phyloP scores from a whole-genome alignment of 2,888 invertebrate genomes.

The Drosophila barbarae region DNA sequence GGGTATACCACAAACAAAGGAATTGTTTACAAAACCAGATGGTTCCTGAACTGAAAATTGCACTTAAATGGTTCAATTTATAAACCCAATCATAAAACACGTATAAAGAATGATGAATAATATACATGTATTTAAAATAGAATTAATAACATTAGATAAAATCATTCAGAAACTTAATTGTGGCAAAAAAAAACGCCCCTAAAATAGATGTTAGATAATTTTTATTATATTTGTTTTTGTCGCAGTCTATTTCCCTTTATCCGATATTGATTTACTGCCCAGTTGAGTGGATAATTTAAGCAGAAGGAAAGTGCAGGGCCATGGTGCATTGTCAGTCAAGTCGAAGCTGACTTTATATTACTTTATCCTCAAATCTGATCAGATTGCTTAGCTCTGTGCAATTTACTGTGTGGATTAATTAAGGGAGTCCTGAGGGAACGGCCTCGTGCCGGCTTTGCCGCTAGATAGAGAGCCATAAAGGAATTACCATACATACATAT shows the following conservation, averaged over 20 bases:
- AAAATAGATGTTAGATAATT: not conserved
- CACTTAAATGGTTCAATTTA: not conserved
- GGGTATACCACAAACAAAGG: not conserved
- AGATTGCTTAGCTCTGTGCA: constrained; percentile 4
- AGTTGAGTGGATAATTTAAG: constrained; percentile 9
- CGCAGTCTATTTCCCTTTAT: not conserved
- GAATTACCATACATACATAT: constrained; percentile 23
- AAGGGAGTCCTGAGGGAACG: constrained; percentile 14
- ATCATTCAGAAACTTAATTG: no score
- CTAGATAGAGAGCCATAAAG: constrained; percentile 7
- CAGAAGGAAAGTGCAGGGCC: not conserved
- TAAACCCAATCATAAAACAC: not conserved
- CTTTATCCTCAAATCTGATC: constrained; percentile 13
- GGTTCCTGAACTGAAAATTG: not conserved
- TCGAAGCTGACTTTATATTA: not conserved
- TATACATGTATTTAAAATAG: not conserved
- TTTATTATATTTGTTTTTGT: constrained; percentile 1
- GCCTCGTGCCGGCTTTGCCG: constrained; percentile 6
- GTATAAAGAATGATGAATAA: not conserved
- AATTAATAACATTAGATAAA: not conserved
- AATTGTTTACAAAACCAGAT: not conserved
- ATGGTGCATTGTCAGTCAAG: not conserved
- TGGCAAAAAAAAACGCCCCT: not conserved
- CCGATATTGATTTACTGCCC: constrained; percentile 23
- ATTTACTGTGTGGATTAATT: constrained; percentile 30